phyloP scores from a whole-genome alignment of 2,113 vertebrate genomes.

The Psettodes erumei region DNA sequence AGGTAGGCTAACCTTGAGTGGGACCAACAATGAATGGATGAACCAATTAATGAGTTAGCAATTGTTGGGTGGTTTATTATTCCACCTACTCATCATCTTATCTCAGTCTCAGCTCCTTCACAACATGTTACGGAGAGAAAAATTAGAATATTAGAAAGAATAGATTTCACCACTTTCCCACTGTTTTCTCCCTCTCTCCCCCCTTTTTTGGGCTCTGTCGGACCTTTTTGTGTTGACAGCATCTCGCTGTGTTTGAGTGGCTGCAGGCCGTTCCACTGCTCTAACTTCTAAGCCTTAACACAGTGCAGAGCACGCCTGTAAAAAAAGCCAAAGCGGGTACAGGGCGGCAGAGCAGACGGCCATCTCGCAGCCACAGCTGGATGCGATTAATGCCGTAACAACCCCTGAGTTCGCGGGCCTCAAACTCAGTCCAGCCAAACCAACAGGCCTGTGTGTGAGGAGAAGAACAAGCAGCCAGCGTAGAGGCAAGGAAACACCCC shows the following conservation, averaged over 20 bases:
- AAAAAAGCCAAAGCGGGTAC: conserved; percentile 46
- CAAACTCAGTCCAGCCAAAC: conserved; percentile 29
- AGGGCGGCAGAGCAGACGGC: conserved; percentile 32
- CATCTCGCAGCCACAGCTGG: conserved; percentile 63
- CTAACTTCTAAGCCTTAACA: conserved; percentile 37
- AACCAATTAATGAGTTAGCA: background rate
- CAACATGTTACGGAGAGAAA: background rate
- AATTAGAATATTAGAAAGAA: conserved; percentile 5
- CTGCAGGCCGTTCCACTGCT: conserved; percentile 38
- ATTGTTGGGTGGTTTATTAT: conserved; percentile 4
- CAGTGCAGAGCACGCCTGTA: conserved; percentile 54
- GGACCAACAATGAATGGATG: conserved; percentile 25
- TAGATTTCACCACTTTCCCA: conserved; percentile 22
- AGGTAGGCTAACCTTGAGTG: background rate
- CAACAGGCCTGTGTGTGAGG: conserved; percentile 40
- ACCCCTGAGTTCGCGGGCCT: no score
- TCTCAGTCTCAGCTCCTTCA: conserved; percentile 21
- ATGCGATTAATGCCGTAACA: conserved; percentile 68
- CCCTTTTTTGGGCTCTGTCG: conserved; percentile 23
- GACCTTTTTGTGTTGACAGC: conserved; percentile 60
- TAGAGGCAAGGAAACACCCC: background rate
- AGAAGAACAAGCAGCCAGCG: background rate
- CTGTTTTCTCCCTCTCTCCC: conserved; percentile 8
- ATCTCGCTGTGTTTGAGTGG: conserved; percentile 41
- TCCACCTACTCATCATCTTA: conserved; percentile 9